Evolutionary conservation across 1,140 invertebrate species (phyloP).

Genomic region (Ditylenchus dipsaci): DNA sequence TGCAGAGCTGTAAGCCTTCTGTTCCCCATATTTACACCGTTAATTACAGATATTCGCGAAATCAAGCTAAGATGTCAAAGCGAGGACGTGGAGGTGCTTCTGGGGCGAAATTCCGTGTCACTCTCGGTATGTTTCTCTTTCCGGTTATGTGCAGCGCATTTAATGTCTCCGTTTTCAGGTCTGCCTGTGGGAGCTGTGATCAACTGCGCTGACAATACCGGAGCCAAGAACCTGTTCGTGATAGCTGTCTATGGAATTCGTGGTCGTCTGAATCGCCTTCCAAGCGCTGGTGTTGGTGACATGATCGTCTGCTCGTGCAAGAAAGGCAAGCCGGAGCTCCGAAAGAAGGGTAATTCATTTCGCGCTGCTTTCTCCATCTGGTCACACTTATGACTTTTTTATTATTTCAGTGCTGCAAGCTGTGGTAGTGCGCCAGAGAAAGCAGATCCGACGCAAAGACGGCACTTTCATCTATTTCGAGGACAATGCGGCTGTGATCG

Average conservation of each 20-base stretch:
- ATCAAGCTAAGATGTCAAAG: constrained; percentile 59
- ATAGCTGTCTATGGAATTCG: constrained; percentile 97
- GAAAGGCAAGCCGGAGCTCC: constrained; percentile 96
- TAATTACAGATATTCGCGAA: no score
- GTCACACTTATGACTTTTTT: not conserved
- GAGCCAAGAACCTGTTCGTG: constrained; percentile 96
- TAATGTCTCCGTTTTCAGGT: no score
- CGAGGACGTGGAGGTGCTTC: constrained; percentile 98
- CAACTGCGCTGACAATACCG: constrained; percentile 64
- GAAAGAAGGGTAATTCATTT: constrained; percentile 79
- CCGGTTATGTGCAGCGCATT: no score
- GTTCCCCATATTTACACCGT: no score
- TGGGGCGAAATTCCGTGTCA: constrained; percentile 98
- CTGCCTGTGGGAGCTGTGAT: constrained; percentile 91
- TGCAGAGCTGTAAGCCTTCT: no score
- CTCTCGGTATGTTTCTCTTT: constrained; percentile 69
- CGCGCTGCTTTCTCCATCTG: constrained; percentile 4
- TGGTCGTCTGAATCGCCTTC: constrained; percentile 90
- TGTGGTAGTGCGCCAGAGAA: constrained; percentile 93
- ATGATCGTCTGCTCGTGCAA: constrained; percentile 99
- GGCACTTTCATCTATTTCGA: constrained; percentile 98
- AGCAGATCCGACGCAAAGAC: constrained; percentile 95
- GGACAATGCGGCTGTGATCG: constrained; percentile 98
- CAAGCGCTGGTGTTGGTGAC: constrained; percentile 90
- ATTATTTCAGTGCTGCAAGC: constrained; percentile 83